These are phyloP conservation scores for Phortica magna DNA, from an alignment of 2,888 invertebrate genomes.

Conservation along the genomic window DNA sequence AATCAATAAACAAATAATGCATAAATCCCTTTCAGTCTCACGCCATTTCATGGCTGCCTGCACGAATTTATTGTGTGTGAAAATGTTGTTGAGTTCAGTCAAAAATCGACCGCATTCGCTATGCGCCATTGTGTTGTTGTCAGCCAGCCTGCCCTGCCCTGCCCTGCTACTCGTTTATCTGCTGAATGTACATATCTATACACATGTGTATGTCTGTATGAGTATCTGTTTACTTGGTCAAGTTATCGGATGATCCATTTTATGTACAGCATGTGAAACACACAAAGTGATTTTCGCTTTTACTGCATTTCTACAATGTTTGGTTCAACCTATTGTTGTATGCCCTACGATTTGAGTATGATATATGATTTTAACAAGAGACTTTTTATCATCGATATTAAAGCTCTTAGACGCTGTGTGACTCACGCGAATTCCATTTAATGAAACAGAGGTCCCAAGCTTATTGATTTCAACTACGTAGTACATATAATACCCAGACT, in stretches of 20 bases:
- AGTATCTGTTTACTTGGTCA: conserved; percentile 57
- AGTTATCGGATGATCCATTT: conserved; percentile 64
- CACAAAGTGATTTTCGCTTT: conserved; percentile 61
- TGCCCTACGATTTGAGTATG: no score
- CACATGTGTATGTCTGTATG: not conserved
- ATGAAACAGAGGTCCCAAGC: no score
- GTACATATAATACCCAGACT: no score
- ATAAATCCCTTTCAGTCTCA: not conserved
- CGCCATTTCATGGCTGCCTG: conserved; percentile 44
- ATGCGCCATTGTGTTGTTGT: no score
- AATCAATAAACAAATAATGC: conserved; percentile 16
- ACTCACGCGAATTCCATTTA: no score
- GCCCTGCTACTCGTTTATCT: no score
- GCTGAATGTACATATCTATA: not conserved
- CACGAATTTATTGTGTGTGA: conserved; percentile 72
- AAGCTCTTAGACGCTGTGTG: no score
- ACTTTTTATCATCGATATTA: no score
- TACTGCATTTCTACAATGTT: conserved; percentile 13
- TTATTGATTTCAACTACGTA: no score
- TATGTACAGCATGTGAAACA: conserved; percentile 45
- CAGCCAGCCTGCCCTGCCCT: no score
- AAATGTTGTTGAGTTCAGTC: conserved; percentile 56
- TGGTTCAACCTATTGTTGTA: no score
- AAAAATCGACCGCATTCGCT: conserved; percentile 41
- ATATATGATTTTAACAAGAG: no score